Conservation (phyloP, 2,888 invertebrate species). For the Hirtodrosophila alboralis region DNA sequence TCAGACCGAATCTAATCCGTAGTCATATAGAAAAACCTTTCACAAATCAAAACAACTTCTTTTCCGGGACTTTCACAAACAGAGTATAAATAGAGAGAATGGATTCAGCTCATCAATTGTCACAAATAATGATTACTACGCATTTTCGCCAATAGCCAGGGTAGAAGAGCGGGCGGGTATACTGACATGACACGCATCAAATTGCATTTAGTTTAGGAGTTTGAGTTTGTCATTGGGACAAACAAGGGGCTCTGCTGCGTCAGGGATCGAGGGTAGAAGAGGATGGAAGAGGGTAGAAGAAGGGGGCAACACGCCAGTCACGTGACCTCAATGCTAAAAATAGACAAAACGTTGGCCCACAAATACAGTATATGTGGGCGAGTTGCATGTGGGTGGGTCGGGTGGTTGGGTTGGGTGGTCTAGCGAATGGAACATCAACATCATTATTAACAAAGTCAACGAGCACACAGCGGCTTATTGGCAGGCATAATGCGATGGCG, state of each 20-base stretch:
- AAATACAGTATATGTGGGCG: slow-evolving; percentile 5
- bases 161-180: slow-evolving; percentile 11
- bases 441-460: slow-evolving; percentile 76
- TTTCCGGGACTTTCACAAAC: no score
- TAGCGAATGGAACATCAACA: slow-evolving; percentile 42
- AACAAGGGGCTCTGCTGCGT: slow-evolving; percentile 31
- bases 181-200: slow-evolving; percentile 73
- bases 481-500: slow-evolving; percentile 64
- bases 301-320: slow-evolving; percentile 42
- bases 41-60: no score
- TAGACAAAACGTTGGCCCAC: slow-evolving; percentile 23
- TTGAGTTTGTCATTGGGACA: slow-evolving; percentile 46
- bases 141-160: slow-evolving; percentile 51
- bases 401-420: slow-evolving; percentile 12
- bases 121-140: slow-evolving; percentile 77
- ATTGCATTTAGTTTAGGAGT: slow-evolving; percentile 72
- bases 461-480: slow-evolving; percentile 56
- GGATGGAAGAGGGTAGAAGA: no score
- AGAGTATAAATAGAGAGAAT: slow-evolving; percentile 33
- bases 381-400: slow-evolving; percentile 2
- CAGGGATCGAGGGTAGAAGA: neutral
- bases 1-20: no score
- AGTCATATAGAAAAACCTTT: no score
- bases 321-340: slow-evolving; percentile 68
- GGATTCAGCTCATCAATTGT: slow-evolving; percentile 69